Evolutionary conservation across 2,888 invertebrate genomes (phyloP), one percentile per base, ranked within the genome.

Genomic region (Phyllotreta striolata): DNA sequence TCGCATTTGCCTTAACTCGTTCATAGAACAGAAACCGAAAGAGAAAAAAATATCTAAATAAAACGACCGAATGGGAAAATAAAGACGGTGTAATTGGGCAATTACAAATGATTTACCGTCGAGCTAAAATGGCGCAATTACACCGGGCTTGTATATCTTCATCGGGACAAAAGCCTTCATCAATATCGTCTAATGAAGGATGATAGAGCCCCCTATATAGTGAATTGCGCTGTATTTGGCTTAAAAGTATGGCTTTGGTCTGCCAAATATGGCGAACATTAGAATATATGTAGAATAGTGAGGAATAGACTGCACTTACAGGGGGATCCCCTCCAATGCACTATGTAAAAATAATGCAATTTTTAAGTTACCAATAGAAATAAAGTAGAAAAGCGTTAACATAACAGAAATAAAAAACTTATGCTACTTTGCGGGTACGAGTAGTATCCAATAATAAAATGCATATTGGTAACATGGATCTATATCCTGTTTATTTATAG

Each of bases 271-370:
- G 69, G 68, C 54, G 56, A 47, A 60, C 68, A 69, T 69, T 69
- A 69, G 66, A 71, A 69, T 68, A 67, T 69, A 71, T 69, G 69
- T 69, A 68, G 68, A 71, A 62, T 67, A 65, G 67, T 62, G 55
- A 61, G 55, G 57, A 24, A 58, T 46, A 54, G 55, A 41, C 59
- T 47, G 59, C 35, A 13, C 8, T 7, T 67, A 67, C 65, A 67
- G 61, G 58, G 62, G 37, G 64, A 62, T 52, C 8, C 39, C 12
- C 12, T 43, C 10, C 12, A n/a, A 39, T 34, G 24, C 9, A 24
- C 52, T 8, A n/a, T 41, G 41, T 59, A 52, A n/a, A n/a, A n/a
- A n/a, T n/a, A n/a, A n/a, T n/a, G n/a, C n/a, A n/a, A n/a, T n/a
- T n/a, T n/a, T n/a, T n/a, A n/a, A n/a, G n/a, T n/a, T 24, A 24